Conservation (phyloP, 2,888 invertebrate genomes). For the Quadroppia sp. region DNA sequence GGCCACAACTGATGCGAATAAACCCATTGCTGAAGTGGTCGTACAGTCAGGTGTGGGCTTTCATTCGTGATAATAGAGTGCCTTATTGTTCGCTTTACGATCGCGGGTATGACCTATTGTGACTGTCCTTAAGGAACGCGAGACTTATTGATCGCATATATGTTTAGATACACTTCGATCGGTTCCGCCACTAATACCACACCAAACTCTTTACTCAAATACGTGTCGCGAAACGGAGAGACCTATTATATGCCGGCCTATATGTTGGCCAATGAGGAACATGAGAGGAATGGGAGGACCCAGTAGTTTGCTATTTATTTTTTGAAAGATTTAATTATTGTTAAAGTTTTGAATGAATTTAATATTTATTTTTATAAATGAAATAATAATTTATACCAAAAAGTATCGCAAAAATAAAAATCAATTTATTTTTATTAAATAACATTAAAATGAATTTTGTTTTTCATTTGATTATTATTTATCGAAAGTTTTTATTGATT, state of each 20-base stretch:
- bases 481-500: too few relatives aligned
- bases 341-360: neutral
- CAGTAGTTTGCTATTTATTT: neutral
- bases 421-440: too few relatives aligned
- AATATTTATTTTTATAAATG: too few relatives aligned
- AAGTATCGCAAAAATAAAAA: too few relatives aligned
- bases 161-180: conserved; percentile 73
- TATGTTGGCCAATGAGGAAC: conserved; percentile 60
- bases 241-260: conserved; percentile 68
- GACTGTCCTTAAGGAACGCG: conserved; percentile 38
- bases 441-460: too few relatives aligned
- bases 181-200: conserved; percentile 74
- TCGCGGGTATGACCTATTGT: conserved; percentile 61
- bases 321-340: neutral
- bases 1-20: conserved; percentile 85
- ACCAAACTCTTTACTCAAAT: conserved; percentile 68
- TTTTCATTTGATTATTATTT: too few relatives aligned
- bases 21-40: conserved; percentile 88
- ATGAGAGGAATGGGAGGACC: conserved; percentile 62
- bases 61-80: conserved; percentile 69
- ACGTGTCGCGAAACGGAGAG: conserved; percentile 56
- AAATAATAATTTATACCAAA: too few relatives aligned
- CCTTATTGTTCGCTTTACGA: conserved; percentile 91
- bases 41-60: conserved; percentile 86
- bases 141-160: neutral